Evolutionary conservation across 2,797 vertebrate genomes (phyloP).

Genomic region (Gouania willdenowi): DNA sequence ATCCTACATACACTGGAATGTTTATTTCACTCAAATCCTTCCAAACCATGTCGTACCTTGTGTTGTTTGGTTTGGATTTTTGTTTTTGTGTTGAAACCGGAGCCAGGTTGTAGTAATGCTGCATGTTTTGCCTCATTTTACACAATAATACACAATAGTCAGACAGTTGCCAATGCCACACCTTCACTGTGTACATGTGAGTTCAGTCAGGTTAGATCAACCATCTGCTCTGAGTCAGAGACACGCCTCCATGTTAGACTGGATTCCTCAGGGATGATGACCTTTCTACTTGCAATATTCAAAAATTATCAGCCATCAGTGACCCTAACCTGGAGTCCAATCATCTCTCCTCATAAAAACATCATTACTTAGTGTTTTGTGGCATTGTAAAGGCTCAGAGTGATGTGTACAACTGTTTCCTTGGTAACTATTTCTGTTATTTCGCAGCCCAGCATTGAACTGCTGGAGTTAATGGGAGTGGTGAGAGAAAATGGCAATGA

Average conservation of each 20-base stretch:
- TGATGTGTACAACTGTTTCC: neutral
- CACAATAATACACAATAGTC: too few relatives aligned
- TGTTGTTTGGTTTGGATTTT: too few relatives aligned
- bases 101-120: too few relatives aligned
- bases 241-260: conserved; percentile 27
- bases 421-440: conserved; percentile 1
- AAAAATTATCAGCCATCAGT: neutral
- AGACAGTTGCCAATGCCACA: too few relatives aligned
- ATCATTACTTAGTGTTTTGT: neutral
- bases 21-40: neutral
- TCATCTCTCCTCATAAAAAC: neutral
- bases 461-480: conserved; percentile 69
- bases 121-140: too few relatives aligned
- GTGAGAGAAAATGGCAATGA: conserved; percentile 70
- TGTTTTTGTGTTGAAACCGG: too few relatives aligned
- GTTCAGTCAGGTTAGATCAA: conserved; percentile 12
- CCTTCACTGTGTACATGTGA: conserved; percentile 1
- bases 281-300: conserved; percentile 6
- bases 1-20: too few relatives aligned
- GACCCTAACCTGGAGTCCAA: neutral
- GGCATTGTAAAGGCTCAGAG: neutral
- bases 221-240: conserved; percentile 8
- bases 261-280: conserved; percentile 14
- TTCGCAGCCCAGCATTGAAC: conserved; percentile 71
- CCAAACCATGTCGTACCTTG: conserved; percentile 15